Percentiles rank a stretch among this genome's conserved stretches.
These are phyloP conservation scores for Cepaea nemoralis DNA, from an alignment of 1,140 invertebrate genomes.

Conservation along the genomic window DNA sequence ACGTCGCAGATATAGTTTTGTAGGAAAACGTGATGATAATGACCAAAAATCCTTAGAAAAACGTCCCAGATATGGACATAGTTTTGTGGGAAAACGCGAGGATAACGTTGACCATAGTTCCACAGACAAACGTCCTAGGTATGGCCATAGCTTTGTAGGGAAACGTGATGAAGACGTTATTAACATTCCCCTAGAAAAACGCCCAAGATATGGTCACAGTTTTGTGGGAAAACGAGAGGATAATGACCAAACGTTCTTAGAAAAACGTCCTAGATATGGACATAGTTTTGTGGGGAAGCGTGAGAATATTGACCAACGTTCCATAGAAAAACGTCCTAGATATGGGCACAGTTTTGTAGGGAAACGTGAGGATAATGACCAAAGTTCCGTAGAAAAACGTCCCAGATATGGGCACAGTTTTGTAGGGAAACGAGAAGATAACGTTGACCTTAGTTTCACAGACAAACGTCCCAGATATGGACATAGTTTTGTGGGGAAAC, in stretches of 20 bases:
- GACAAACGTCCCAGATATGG: constrained; percentile 1
- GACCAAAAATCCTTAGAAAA: no score
- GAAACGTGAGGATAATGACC: not conserved
- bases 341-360: not conserved
- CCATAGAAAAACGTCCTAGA: no score
- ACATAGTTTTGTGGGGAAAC: not conserved
- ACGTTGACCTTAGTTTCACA: not conserved
- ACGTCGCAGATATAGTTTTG: no score
- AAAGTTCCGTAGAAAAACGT: not conserved
- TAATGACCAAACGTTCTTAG: not conserved
- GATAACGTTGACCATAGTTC: no score
- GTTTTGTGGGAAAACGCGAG: constrained; percentile 10
- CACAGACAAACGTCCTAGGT: no score
- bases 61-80: constrained; percentile 1
- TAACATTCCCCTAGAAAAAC: not conserved
- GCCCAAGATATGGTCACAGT: not conserved
- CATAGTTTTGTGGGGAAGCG: constrained; percentile 1
- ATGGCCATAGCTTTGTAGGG: no score
- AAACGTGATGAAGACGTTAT: no score
- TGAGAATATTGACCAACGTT: no score
- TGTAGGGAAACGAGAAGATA: not conserved
- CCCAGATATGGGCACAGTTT: constrained; percentile 8
- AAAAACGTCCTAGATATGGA: constrained; percentile 3
- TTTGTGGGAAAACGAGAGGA: constrained; percentile 5
- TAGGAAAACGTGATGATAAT: no score